A percentile compares a stretch with the other conserved stretches of the same genome.
Evolutionary conservation across 2,888 invertebrate genomes (phyloP).

Genomic region (Meta bourneti): DNA sequence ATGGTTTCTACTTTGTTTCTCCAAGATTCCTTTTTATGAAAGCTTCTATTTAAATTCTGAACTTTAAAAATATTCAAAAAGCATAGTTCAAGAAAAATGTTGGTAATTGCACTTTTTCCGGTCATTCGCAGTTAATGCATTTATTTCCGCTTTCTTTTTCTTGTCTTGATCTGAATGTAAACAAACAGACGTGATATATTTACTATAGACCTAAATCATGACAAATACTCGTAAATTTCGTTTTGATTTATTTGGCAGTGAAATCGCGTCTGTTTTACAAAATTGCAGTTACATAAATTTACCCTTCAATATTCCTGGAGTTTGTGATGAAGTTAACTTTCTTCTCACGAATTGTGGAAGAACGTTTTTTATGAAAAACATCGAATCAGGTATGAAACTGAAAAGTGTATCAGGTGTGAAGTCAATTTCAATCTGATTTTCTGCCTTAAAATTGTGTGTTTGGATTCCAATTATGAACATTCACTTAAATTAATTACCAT

Average conservation of each 20-base stretch:
- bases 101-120: too few species aligned
- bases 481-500: not conserved
- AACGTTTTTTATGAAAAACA: slow-evolving; percentile 28
- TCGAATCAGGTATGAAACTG: slow-evolving; percentile 14
- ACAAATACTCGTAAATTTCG: slow-evolving; percentile 18
- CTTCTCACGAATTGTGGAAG: slow-evolving; percentile 50
- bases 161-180: too few species aligned
- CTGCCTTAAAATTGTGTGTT: not conserved
- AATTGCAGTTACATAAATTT: slow-evolving; percentile 61
- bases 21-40: too few species aligned
- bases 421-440: not conserved
- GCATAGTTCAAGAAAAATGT: too few species aligned
- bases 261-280: slow-evolving; percentile 13
- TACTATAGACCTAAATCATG: not conserved
- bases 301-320: slow-evolving; percentile 44
- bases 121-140: too few species aligned
- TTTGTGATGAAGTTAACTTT: slow-evolving; percentile 56
- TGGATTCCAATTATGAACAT: not conserved
- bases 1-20: too few species aligned
- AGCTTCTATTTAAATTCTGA: too few species aligned
- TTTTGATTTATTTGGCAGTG: slow-evolving; percentile 56
- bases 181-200: not conserved
- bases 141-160: too few species aligned
- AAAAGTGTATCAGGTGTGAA: not conserved
- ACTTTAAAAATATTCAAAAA: too few species aligned